These are phyloP conservation scores for Papilio helenus DNA, from an alignment of 1,140 invertebrate genomes.

Conservation along the genomic window DNA sequence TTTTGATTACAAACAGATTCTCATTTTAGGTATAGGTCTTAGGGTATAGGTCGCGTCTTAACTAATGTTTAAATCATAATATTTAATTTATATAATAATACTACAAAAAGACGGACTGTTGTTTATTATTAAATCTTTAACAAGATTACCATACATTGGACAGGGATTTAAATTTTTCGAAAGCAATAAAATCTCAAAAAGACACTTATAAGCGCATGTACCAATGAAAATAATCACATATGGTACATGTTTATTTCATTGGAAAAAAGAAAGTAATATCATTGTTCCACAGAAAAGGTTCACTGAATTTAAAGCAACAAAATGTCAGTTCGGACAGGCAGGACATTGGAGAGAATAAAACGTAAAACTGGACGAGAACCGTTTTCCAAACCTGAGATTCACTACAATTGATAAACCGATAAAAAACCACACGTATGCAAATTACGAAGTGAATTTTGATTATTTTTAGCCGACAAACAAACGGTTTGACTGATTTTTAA, in stretches of 20 bases:
- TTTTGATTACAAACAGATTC: too few species aligned
- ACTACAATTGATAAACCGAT: neutral
- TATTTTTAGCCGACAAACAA: neutral
- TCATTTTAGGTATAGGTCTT: too few species aligned
- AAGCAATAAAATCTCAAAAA: conserved; percentile 11
- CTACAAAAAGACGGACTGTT: neutral
- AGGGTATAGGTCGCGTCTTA: too few species aligned
- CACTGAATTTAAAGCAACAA: conserved; percentile 21
- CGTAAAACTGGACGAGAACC: neutral
- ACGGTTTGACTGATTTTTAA: neutral
- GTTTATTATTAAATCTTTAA: neutral
- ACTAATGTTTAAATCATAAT: neutral
- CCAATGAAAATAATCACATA: neutral
- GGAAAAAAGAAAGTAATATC: conserved; percentile 16
- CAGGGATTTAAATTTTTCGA: neutral
- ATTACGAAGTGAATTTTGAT: neutral
- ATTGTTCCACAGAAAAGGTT: neutral
- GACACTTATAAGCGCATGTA: conserved; percentile 17
- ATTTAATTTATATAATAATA: neutral
- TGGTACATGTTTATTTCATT: conserved; percentile 29
- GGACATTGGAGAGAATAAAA: neutral
- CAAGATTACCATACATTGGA: neutral
- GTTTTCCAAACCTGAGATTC: neutral
- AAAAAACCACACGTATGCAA: neutral
- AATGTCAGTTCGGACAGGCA: neutral